These are phyloP conservation scores for Apis florea DNA, from an alignment of 1,140 invertebrate genomes.

Conservation along the genomic window DNA sequence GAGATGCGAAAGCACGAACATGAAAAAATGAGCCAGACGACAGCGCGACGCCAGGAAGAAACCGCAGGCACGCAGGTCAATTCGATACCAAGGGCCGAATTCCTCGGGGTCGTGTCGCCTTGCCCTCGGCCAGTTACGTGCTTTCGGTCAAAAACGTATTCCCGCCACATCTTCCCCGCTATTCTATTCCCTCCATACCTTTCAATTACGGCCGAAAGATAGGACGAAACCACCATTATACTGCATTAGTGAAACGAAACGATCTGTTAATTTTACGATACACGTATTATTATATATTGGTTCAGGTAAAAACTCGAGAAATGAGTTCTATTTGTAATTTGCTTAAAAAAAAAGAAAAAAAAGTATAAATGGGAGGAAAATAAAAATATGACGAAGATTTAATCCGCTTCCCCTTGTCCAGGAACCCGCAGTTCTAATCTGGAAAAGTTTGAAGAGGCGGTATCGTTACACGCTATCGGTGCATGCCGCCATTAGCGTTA, in stretches of 20 bases:
- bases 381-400: no score
- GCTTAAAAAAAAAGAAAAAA: no score
- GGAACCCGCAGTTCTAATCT: no score
- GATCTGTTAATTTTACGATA: neutral
- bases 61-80: conserved; percentile 33
- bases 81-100: conserved; percentile 24
- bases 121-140: conserved; percentile 1
- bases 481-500: neutral
- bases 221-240: neutral
- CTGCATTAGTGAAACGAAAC: neutral
- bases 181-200: neutral
- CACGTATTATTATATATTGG: neutral
- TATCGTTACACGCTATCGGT: no score
- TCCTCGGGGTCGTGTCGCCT: conserved; percentile 11
- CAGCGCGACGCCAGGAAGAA: conserved; percentile 23
- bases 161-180: neutral
- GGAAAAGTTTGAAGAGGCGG: no score
- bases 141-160: neutral
- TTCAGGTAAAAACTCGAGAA: no score
- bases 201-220: neutral
- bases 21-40: conserved; percentile 25
- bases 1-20: neutral
- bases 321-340: no score
- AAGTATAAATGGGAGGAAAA: no score
- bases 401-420: no score